A percentile compares a stretch with the other conserved stretches of the same genome.
These are phyloP conservation scores for Trematomus loennbergii DNA, from an alignment of 2,113 vertebrate species.

Conservation along the genomic window DNA sequence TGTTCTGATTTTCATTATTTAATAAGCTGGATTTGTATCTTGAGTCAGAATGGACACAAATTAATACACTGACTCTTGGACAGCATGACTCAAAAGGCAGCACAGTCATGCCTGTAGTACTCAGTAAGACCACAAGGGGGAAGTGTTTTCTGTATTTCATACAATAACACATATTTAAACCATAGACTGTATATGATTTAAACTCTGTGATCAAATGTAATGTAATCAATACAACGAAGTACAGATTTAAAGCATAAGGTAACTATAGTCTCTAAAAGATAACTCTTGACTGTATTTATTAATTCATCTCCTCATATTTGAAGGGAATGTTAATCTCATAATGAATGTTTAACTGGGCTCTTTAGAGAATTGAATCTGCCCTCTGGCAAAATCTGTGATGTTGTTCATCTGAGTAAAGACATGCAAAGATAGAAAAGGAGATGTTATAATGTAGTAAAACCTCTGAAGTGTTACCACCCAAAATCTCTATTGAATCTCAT, in stretches of 20 bases:
- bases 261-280: background rate
- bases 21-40: background rate
- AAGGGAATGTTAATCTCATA: slow-evolving; percentile 4
- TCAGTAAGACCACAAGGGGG: slow-evolving; percentile 58
- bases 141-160: slow-evolving; percentile 48
- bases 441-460: background rate
- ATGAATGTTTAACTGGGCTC: slow-evolving; percentile 14
- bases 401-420: slow-evolving; percentile 4
- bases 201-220: background rate
- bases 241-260: background rate
- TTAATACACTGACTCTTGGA: background rate
- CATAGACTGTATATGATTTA: too few relatives aligned
- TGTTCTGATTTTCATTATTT: background rate
- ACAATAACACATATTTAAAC: background rate
- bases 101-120: slow-evolving; percentile 53
- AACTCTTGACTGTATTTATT: background rate
- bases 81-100: background rate
- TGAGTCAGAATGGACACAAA: background rate
- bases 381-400: slow-evolving; percentile 26
- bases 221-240: background rate
- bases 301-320: background rate
- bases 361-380: slow-evolving; percentile 39
- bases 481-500: background rate
- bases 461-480: background rate
- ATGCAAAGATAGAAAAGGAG: background rate